Conservation (phyloP, 2,888 invertebrate species). For the Chloroclysta siterata region DNA sequence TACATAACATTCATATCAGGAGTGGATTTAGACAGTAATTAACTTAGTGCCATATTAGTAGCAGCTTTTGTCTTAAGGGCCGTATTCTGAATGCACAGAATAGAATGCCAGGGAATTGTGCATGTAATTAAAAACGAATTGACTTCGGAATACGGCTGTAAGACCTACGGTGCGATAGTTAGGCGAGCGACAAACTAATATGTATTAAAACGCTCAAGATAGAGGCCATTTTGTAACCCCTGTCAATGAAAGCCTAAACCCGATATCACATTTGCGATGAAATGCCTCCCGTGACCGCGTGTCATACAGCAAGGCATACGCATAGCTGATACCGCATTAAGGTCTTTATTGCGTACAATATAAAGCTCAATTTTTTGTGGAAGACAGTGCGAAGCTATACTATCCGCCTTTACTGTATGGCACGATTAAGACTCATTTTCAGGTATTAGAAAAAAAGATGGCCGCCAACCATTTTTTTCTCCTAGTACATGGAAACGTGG, state of each 20-base stretch:
- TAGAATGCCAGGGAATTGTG: background rate
- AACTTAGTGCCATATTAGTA: constrained; percentile 62
- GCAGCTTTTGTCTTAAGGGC: constrained; percentile 36
- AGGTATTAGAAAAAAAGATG: constrained; percentile 17
- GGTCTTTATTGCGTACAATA: constrained; percentile 12
- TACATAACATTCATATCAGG: constrained; percentile 63
- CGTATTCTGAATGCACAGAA: constrained; percentile 2
- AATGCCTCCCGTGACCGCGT: constrained; percentile 59
- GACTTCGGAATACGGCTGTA: constrained; percentile 6
- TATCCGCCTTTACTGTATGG: constrained; percentile 29
- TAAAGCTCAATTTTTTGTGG: constrained; percentile 22
- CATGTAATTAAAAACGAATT: background rate
- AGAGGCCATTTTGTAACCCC: constrained; percentile 33
- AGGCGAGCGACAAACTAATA: constrained; percentile 44
- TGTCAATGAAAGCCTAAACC: constrained; percentile 81
- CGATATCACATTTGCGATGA: constrained; percentile 70
- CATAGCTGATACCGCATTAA: constrained; percentile 20
- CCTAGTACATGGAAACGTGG: constrained; percentile 25
- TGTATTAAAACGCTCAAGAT: constrained; percentile 36
- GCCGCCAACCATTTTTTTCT: constrained; percentile 3
- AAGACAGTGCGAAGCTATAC: constrained; percentile 27
- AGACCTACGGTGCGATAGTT: constrained; percentile 39
- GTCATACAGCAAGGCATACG: constrained; percentile 36
- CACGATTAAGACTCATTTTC: constrained; percentile 22
- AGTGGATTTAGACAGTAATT: constrained; percentile 81